Percentiles rank a stretch among this genome's conserved stretches.
phyloP scores from a whole-genome alignment of 2,888 invertebrate species.

The Lepidocyrtoides sp. region DNA sequence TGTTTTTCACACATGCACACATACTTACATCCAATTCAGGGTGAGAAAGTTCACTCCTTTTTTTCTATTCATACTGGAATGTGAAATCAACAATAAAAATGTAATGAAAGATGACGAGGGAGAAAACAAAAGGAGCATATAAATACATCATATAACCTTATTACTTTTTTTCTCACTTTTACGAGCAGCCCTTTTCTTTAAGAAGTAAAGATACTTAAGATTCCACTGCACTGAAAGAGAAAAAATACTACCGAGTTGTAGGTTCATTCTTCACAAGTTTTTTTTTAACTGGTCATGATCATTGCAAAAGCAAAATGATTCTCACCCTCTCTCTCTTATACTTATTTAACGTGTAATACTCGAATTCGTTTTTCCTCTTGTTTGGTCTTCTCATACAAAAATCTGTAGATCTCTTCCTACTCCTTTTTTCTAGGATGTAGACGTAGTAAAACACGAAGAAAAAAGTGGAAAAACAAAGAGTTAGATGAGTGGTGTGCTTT shows the following conservation, averaged over 20 bases:
- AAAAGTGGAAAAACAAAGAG: slow-evolving; percentile 24
- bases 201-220: slow-evolving; percentile 59
- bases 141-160: slow-evolving; percentile 22
- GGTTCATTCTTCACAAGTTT: slow-evolving; percentile 30
- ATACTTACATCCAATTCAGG: neutral
- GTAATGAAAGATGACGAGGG: slow-evolving; percentile 14
- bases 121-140: neutral
- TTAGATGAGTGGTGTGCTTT: slow-evolving; percentile 33
- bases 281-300: slow-evolving; percentile 44
- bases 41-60: slow-evolving; percentile 37
- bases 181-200: slow-evolving; percentile 13
- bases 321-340: neutral
- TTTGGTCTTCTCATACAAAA: neutral
- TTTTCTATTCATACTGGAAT: neutral
- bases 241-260: neutral
- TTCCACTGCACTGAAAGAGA: slow-evolving; percentile 46
- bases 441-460: slow-evolving; percentile 19
- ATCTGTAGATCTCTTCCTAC: neutral
- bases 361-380: slow-evolving; percentile 12
- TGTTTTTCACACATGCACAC: neutral
- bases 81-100: slow-evolving; percentile 48
- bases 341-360: neutral
- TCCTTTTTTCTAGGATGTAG: neutral
- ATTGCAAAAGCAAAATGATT: neutral
- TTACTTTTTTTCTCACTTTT: slow-evolving; percentile 37